Conservation (phyloP, 2,113 vertebrate species). For the Meles meles region DNA sequence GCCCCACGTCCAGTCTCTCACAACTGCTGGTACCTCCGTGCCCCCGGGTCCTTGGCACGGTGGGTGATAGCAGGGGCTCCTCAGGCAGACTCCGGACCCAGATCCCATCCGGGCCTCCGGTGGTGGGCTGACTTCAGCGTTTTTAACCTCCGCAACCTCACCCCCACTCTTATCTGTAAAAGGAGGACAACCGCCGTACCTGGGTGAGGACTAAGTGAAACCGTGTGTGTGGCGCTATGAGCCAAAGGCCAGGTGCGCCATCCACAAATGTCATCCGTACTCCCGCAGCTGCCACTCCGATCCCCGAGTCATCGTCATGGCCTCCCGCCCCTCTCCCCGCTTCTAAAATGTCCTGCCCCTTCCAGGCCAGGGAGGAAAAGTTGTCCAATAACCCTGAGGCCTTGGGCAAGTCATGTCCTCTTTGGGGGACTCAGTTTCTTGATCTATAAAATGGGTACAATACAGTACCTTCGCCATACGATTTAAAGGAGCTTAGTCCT, state of each 20-base stretch:
- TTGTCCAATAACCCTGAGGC: neutral
- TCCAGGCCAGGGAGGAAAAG: neutral
- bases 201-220: neutral
- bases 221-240: fast-evolving
- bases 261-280: neutral
- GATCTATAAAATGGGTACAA: neutral
- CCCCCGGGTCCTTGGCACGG: fast-evolving
- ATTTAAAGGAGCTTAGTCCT: neutral
- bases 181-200: neutral
- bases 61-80: neutral
- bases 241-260: neutral
- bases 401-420: neutral
- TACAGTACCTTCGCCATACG: too few relatives aligned
- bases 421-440: neutral
- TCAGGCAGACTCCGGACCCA: neutral
- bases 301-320: fast-evolving
- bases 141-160: neutral
- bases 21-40: fast-evolving
- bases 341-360: neutral
- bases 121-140: fast-evolving
- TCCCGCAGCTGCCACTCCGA: fast-evolving
- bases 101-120: neutral
- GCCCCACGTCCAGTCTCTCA: neutral
- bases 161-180: neutral
- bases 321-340: neutral